These are phyloP conservation scores for Nyctalus aviator DNA, from an alignment of 2,797 vertebrate species.

Conservation along the genomic window DNA sequence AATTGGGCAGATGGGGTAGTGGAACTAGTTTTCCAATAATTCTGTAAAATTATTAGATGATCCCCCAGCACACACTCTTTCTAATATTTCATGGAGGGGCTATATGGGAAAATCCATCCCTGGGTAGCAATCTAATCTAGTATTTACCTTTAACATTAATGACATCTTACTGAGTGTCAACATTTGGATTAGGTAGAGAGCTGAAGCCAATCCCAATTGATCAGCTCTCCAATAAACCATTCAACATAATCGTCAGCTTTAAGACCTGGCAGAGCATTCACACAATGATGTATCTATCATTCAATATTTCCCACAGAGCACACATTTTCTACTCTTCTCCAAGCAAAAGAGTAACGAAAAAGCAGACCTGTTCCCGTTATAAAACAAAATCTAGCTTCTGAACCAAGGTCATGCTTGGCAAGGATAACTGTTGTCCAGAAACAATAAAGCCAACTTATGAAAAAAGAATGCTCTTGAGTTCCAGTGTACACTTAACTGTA, in stretches of 20 bases:
- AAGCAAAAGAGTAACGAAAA: constrained; percentile 25
- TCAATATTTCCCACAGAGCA: neutral
- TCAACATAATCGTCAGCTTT: constrained; percentile 16
- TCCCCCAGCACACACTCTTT: neutral
- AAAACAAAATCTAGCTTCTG: neutral
- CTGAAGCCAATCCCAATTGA: neutral
- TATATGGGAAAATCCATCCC: neutral
- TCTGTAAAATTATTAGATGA: neutral
- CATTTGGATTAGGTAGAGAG: neutral
- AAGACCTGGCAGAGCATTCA: neutral
- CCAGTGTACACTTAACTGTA: neutral
- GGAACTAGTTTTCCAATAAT: neutral
- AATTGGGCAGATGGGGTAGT: neutral
- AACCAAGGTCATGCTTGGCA: neutral
- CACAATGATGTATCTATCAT: neutral
- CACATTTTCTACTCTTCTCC: neutral
- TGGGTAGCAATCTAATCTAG: neutral
- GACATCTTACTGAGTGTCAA: neutral
- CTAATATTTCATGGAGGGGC: neutral
- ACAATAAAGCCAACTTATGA: constrained; percentile 41
- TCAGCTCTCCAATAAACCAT: neutral
- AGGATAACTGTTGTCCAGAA: constrained; percentile 33
- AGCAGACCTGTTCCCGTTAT: neutral
- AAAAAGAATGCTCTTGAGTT: constrained; percentile 50
- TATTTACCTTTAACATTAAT: neutral